These are phyloP conservation scores for Chloroclysta siterata DNA, from an alignment of 2,888 invertebrate species.

Conservation along the genomic window DNA sequence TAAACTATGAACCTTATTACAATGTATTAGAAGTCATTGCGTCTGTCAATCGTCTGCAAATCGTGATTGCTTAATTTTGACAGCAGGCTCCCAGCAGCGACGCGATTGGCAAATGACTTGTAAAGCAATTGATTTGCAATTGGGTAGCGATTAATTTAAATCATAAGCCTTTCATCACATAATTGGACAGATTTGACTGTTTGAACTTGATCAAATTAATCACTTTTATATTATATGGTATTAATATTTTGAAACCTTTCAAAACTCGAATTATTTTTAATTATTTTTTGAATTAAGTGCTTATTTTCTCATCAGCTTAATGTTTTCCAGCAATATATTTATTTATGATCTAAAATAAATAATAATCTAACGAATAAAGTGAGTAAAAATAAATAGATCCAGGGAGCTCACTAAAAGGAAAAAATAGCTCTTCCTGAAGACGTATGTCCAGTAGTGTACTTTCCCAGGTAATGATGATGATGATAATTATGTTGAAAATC, in stretches of 20 bases:
- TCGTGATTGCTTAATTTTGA: background rate
- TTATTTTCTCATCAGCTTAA: too few relatives aligned
- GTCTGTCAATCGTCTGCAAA: background rate
- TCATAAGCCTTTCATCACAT: conserved; percentile 20
- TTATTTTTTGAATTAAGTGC: too few relatives aligned
- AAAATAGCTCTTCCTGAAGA: too few relatives aligned
- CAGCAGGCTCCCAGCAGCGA: background rate
- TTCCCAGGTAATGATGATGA: too few relatives aligned
- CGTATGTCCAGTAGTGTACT: too few relatives aligned
- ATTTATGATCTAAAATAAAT: too few relatives aligned
- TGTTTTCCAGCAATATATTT: too few relatives aligned
- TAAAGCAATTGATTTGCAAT: conserved; percentile 6
- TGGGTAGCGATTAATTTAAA: conserved; percentile 12
- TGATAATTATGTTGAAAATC: background rate
- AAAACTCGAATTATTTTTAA: too few relatives aligned
- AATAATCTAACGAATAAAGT: too few relatives aligned
- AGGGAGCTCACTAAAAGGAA: too few relatives aligned
- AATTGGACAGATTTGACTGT: background rate
- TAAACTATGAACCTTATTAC: background rate
- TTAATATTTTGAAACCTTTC: too few relatives aligned
- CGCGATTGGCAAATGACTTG: conserved; percentile 25
- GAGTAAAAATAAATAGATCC: too few relatives aligned
- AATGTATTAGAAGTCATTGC: background rate
- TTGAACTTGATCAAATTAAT: background rate
- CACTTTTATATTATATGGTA: background rate